A percentile compares a stretch with the other conserved stretches of the same genome.
phyloP scores from a whole-genome alignment of 2,888 invertebrate genomes.

The Agrilus cyanescens region DNA sequence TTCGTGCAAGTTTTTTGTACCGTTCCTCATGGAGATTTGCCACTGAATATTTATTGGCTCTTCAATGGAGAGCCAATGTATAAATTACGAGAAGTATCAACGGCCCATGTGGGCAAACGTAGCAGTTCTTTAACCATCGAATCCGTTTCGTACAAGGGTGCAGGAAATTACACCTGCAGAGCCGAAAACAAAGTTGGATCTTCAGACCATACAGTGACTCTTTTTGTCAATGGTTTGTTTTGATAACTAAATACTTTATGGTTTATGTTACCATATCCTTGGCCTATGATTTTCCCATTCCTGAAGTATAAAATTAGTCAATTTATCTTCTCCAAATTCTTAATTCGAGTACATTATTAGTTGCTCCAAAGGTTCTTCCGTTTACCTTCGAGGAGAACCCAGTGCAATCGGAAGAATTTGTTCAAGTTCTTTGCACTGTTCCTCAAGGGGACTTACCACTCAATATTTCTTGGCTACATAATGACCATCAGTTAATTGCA shows the following conservation, averaged over 20 bases:
- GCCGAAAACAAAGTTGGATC: slow-evolving; percentile 38
- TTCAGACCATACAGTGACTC: slow-evolving; percentile 25
- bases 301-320: slow-evolving; percentile 13
- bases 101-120: slow-evolving; percentile 30
- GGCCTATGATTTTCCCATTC: neutral
- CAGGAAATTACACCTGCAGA: slow-evolving; percentile 64
- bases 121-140: slow-evolving; percentile 52
- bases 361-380: slow-evolving; percentile 66
- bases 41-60: slow-evolving; percentile 48
- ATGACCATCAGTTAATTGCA: slow-evolving; percentile 26
- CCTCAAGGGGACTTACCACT: slow-evolving; percentile 62
- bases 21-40: slow-evolving; percentile 53
- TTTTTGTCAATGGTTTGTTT: slow-evolving; percentile 58
- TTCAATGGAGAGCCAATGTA: slow-evolving; percentile 38
- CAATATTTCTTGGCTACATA: slow-evolving; percentile 49
- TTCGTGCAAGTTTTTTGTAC: slow-evolving; percentile 51
- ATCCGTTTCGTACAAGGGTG: slow-evolving; percentile 52
- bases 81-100: slow-evolving; percentile 25
- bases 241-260: neutral
- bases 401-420: slow-evolving; percentile 32
- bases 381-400: slow-evolving; percentile 67
- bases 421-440: slow-evolving; percentile 46
- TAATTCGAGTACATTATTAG: slow-evolving; percentile 40
- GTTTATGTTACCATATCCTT: slow-evolving; percentile 4
- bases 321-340: neutral